These are phyloP conservation scores for Clunio marinus DNA, from an alignment of 2,888 invertebrate genomes.

Conservation along the genomic window DNA sequence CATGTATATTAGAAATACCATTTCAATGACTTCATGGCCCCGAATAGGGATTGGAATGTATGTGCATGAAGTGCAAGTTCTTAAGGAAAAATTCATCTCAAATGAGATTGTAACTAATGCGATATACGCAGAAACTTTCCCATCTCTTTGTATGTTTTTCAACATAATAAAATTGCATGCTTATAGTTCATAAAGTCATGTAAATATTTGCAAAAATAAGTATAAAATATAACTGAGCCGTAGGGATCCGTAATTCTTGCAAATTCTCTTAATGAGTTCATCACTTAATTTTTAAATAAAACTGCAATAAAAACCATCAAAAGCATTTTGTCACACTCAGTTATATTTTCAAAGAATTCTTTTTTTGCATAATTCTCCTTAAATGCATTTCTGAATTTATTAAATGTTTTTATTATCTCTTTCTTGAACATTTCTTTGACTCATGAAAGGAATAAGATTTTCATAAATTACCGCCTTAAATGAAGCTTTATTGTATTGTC, in stretches of 20 bases:
- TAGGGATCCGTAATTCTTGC: too few species aligned
- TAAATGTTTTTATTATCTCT: conserved; percentile 13
- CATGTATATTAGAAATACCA: conserved; percentile 34
- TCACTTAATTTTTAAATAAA: too few species aligned
- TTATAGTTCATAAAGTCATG: too few species aligned
- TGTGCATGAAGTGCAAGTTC: conserved; percentile 17
- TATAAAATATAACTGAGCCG: too few species aligned
- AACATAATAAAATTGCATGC: too few species aligned
- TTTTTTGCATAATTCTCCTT: conserved; percentile 10
- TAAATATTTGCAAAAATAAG: too few species aligned
- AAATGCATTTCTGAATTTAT: conserved; percentile 26
- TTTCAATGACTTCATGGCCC: conserved; percentile 21
- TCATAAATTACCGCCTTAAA: conserved; percentile 39
- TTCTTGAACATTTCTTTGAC: conserved; percentile 22
- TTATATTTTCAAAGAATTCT: too few species aligned
- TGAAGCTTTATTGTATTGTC: conserved; percentile 28
- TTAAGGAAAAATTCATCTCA: conserved; percentile 6
- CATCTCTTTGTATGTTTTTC: too few species aligned
- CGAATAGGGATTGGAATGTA: not conserved
- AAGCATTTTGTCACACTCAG: too few species aligned
- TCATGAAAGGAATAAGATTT: conserved; percentile 14
- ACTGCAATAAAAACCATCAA: too few species aligned
- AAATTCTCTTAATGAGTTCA: too few species aligned
- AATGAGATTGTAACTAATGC: conserved; percentile 21
- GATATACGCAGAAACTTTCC: not conserved